Base-by-base conservation (phyloP, 2,888 invertebrate species). In the Camponotus fellah region DNA sequence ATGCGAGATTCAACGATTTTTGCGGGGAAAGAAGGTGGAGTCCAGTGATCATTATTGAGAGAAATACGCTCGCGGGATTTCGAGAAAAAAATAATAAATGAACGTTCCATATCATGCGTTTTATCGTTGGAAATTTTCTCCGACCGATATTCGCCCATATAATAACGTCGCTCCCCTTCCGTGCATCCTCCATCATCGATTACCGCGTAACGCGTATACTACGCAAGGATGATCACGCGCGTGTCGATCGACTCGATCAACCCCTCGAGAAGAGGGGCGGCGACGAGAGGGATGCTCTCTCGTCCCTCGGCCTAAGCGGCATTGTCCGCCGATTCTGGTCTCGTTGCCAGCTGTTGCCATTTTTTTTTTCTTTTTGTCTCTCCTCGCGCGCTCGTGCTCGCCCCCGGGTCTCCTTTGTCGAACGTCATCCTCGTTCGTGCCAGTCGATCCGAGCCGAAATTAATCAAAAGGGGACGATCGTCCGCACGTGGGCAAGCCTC, bases 391-490 rank as follows among this genome's bases (percentile, higher is more conserved):
- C 60, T 82, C 43, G 66, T 76, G 84, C 85, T 79, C 82, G 77
- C 69, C 82, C 81, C 81, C 77, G 68, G 74, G 83, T 53, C 79
- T 89, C 83, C 72, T 89, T 90, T 90, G 88, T 91, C 83, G 82
- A 75, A 80, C 80, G 79, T 82, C 89, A 85, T 85, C 84, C 85
- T 79, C 85, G 83, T 86, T 85, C 76, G 62, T 82, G 84, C 79
- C 85, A 83, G 80, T 72, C 87, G 88, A 90, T 90, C 77, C 88
- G 85, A 85, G 49, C 85, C 66, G 87, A 89, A 91, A 92, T 91
- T 91, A 90, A 93, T 93, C 91, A 91, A 92, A 91, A 89, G 91
- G 84, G 87, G 90, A 88, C 83, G 89, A 89, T 87, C 82, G 82
- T 74, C 74, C 86, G 88, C 89, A 90, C 91, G 89, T 89, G 88